These are phyloP conservation scores for Hippocampus abdominalis DNA, from an alignment of 2,113 vertebrate genomes.

Conservation along the genomic window DNA sequence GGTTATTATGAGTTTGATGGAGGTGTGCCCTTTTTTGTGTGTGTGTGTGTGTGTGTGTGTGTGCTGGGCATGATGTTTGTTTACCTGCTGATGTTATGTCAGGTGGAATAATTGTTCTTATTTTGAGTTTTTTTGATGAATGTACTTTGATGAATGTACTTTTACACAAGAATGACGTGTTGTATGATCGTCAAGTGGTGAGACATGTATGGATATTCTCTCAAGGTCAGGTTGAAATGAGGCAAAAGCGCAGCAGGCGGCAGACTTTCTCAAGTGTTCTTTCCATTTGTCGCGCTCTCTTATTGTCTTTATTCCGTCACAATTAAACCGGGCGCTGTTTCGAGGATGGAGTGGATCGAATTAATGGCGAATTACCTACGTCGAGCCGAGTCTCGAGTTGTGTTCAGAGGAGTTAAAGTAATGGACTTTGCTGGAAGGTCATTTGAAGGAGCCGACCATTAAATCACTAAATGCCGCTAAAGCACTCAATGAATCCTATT, in stretches of 20 bases:
- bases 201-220: constrained; percentile 40
- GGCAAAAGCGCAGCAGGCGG: constrained; percentile 43
- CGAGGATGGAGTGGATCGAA: constrained; percentile 49
- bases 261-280: constrained; percentile 34
- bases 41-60: no score
- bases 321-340: constrained; percentile 58
- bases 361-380: constrained; percentile 58
- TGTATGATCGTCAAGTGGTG: constrained; percentile 39
- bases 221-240: constrained; percentile 53
- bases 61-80: neutral
- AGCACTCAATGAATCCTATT: constrained; percentile 35
- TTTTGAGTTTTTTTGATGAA: neutral
- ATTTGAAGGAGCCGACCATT: constrained; percentile 53
- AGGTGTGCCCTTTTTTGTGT: constrained; percentile 13
- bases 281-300: constrained; percentile 27
- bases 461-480: constrained; percentile 49
- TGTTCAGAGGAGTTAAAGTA: constrained; percentile 27
- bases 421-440: constrained; percentile 57
- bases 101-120: neutral
- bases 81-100: neutral
- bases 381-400: constrained; percentile 33
- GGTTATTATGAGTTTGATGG: constrained; percentile 24
- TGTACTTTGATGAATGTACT: no score
- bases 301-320: constrained; percentile 29
- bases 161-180: constrained; percentile 1